These are phyloP conservation scores for Burhinus bistriatus DNA, from an alignment of 2,113 vertebrate species.

Conservation along the genomic window DNA sequence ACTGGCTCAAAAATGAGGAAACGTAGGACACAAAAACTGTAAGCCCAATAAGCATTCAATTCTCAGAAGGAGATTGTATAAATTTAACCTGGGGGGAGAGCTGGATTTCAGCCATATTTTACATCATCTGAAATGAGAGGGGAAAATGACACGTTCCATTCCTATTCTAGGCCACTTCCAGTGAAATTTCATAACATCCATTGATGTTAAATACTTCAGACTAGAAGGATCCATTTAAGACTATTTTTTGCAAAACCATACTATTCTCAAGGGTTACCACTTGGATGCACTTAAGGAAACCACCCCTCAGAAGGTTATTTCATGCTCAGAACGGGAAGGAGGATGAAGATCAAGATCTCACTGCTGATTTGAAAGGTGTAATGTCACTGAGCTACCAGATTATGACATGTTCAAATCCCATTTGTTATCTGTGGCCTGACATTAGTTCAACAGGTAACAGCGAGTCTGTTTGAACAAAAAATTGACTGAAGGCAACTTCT, in stretches of 20 bases:
- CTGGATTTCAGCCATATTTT: background rate
- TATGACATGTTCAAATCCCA: background rate
- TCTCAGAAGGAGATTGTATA: background rate
- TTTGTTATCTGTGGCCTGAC: background rate
- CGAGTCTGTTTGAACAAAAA: background rate
- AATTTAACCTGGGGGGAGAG: background rate
- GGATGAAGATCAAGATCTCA: background rate
- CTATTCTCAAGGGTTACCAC: background rate
- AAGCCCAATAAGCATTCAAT: background rate
- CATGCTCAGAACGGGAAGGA: background rate
- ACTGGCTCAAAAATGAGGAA: background rate
- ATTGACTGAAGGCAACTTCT: background rate
- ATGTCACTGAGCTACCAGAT: background rate
- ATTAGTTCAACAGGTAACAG: background rate
- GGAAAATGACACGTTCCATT: background rate
- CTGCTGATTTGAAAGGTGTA: background rate
- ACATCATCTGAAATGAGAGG: background rate
- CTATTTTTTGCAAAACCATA: background rate
- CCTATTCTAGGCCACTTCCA: background rate
- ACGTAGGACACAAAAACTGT: background rate
- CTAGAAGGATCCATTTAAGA: background rate
- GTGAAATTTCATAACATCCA: background rate
- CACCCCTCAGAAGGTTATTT: background rate
- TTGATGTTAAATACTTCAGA: slow-evolving; percentile 2
- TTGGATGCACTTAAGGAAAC: background rate